Conservation (phyloP, 2,888 invertebrate species). For the Eupithecia insigniata region DNA sequence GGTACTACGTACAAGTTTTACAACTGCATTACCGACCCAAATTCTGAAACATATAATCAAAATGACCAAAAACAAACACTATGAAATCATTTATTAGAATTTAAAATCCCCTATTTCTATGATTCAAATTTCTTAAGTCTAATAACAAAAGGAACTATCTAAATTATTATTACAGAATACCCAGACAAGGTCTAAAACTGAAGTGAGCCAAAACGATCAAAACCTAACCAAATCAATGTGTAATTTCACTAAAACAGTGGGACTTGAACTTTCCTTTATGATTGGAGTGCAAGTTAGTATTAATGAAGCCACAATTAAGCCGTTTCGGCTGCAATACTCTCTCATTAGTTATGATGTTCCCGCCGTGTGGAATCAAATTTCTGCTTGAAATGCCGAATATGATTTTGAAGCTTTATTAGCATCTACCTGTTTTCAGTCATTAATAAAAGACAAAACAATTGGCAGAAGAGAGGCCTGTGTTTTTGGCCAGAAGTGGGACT, state of each 20-base stretch:
- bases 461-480: too few relatives aligned
- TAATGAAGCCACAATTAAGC: slow-evolving; percentile 17
- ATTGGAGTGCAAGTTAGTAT: slow-evolving; percentile 14
- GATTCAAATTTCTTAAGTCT: not conserved
- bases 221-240: not conserved
- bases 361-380: not conserved
- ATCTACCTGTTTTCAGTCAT: not conserved
- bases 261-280: not conserved
- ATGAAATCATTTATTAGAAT: not conserved
- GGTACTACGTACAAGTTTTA: not conserved
- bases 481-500: too few relatives aligned
- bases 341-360: slow-evolving; percentile 20
- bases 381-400: not conserved
- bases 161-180: not conserved
- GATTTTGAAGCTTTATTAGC: not conserved
- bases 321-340: slow-evolving; percentile 14
- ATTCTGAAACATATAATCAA: not conserved
- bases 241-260: not conserved
- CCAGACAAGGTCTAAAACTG: not conserved
- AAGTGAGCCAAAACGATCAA: not conserved
- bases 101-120: not conserved
- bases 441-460: too few relatives aligned
- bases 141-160: not conserved
- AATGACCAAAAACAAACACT: too few relatives aligned
- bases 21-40: not conserved